Conservation (phyloP, 2,797 vertebrate species). For the Sparidentex hasta region DNA sequence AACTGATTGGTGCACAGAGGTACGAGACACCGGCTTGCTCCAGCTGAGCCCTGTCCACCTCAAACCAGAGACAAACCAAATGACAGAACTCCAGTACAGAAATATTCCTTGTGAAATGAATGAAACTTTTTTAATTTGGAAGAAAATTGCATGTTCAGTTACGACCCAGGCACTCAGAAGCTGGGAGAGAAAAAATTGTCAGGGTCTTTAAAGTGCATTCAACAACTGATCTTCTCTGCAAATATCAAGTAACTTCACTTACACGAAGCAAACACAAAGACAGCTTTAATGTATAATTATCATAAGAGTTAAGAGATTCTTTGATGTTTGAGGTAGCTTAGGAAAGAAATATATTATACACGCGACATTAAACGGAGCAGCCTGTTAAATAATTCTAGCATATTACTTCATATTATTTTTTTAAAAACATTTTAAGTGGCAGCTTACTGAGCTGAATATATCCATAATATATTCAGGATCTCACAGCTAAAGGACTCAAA, state of each 20-base stretch:
- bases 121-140: background rate
- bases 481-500: constrained; percentile 15
- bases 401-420: constrained; percentile 42
- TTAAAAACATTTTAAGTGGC: constrained; percentile 31
- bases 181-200: background rate
- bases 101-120: background rate
- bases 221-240: constrained; percentile 6
- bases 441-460: constrained; percentile 25
- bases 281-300: constrained; percentile 12
- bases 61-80: background rate
- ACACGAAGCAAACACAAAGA: background rate
- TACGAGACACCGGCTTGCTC: background rate
- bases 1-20: background rate
- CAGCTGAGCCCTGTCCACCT: background rate
- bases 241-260: constrained; percentile 8
- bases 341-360: constrained; percentile 21
- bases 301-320: constrained; percentile 33
- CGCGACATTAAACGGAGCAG: constrained; percentile 31
- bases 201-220: background rate
- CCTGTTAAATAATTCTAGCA: constrained; percentile 62
- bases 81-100: background rate
- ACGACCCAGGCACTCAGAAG: background rate
- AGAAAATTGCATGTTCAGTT: background rate
- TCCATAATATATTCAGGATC: constrained; percentile 16
- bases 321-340: constrained; percentile 38